Conservation (phyloP, 2,888 invertebrate species). For the Lasius fuliginosus region DNA sequence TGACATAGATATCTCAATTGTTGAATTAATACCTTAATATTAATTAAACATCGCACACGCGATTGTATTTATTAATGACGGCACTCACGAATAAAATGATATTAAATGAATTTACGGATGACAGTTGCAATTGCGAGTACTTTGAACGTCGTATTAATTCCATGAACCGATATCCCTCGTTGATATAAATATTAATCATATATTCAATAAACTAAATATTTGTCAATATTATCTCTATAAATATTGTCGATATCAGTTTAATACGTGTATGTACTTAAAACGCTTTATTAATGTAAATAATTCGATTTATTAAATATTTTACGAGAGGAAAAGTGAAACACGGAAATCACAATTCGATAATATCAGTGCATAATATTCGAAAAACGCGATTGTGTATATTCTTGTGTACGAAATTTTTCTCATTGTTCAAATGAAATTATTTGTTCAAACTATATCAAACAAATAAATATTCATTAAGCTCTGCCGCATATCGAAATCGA, state of each 20-base stretch:
- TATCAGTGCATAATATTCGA: slow-evolving; percentile 11
- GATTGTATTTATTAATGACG: slow-evolving; percentile 25
- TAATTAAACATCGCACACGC: slow-evolving; percentile 31
- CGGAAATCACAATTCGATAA: slow-evolving; percentile 34
- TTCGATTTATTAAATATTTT: slow-evolving; percentile 43
- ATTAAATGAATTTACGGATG: slow-evolving; percentile 39
- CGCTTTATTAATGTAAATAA: slow-evolving; percentile 42
- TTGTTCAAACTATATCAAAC: slow-evolving; percentile 37
- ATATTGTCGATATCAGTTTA: slow-evolving; percentile 6
- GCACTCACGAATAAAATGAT: slow-evolving; percentile 1
- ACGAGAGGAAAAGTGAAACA: slow-evolving; percentile 16
- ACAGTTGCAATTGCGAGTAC: slow-evolving; percentile 35
- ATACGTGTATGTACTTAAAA: slow-evolving; percentile 23
- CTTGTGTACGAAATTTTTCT: neutral
- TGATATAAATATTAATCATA: slow-evolving; percentile 35
- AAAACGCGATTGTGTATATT: neutral
- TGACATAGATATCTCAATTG: slow-evolving; percentile 25
- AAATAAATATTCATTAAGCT: slow-evolving; percentile 50
- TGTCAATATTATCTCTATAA: slow-evolving; percentile 35
- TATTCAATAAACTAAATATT: slow-evolving; percentile 46
- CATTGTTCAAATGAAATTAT: slow-evolving; percentile 36
- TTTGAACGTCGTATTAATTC: neutral
- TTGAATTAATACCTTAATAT: slow-evolving; percentile 32
- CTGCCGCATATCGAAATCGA: slow-evolving; percentile 20
- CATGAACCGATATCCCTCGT: neutral